Percentiles rank a stretch among this genome's conserved stretches.
These are phyloP conservation scores for Chloroclysta siterata DNA, from an alignment of 2,888 invertebrate genomes.

Conservation along the genomic window DNA sequence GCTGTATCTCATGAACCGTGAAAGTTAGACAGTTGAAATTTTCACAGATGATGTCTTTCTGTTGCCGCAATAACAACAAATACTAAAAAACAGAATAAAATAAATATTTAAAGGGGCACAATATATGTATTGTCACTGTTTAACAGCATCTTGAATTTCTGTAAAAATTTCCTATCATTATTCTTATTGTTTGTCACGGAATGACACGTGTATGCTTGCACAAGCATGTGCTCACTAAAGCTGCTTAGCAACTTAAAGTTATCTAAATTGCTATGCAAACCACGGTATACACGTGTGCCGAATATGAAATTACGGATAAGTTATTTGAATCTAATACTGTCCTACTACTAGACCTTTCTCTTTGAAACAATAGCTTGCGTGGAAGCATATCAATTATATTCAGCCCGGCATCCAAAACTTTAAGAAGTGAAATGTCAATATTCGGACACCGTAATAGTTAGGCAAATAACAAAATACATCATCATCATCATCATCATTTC, in stretches of 20 bases:
- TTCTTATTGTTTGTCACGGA: too few species aligned
- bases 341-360: slow-evolving; percentile 39
- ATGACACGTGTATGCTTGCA: neutral
- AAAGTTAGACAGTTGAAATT: too few species aligned
- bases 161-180: too few species aligned
- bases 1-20: too few species aligned
- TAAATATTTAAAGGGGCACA: too few species aligned
- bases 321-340: slow-evolving; percentile 39
- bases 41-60: too few species aligned
- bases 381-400: slow-evolving; percentile 33
- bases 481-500: too few species aligned
- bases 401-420: slow-evolving; percentile 3
- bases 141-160: too few species aligned
- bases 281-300: slow-evolving; percentile 33
- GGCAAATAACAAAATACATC: neutral
- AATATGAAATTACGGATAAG: slow-evolving; percentile 38
- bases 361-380: slow-evolving; percentile 40
- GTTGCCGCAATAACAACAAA: too few species aligned
- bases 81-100: too few species aligned
- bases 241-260: slow-evolving; percentile 36
- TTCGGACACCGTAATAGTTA: neutral
- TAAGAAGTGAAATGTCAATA: slow-evolving; percentile 15
- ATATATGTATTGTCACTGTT: too few species aligned
- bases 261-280: slow-evolving; percentile 38
- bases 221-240: neutral